These are phyloP conservation scores for Pongo pygmaeus DNA, from an alignment of 2,113 vertebrate species.

Conservation along the genomic window DNA sequence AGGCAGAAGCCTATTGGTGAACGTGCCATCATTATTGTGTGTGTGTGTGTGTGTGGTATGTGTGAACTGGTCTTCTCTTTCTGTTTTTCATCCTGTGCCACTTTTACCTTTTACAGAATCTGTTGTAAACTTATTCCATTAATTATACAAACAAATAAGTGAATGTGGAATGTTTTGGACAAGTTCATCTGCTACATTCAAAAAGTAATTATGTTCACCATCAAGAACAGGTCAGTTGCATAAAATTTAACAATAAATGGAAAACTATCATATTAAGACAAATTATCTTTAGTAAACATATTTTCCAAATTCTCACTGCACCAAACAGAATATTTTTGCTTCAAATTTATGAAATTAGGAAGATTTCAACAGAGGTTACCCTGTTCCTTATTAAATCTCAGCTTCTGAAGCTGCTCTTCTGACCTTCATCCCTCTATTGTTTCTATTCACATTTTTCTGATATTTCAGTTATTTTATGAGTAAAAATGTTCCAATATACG, in stretches of 20 bases:
- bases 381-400: not conserved
- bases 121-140: not conserved
- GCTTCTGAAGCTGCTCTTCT: not conserved
- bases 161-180: not conserved
- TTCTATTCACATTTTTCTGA: not conserved
- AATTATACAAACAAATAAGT: not conserved
- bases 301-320: not conserved
- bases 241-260: not conserved
- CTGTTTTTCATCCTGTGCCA: not conserved
- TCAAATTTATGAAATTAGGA: not conserved
- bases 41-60: not conserved
- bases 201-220: not conserved
- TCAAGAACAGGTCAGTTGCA: not conserved
- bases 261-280: not conserved
- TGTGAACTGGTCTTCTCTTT: not conserved
- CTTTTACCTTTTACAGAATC: not conserved
- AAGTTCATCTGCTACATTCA: not conserved
- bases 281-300: not conserved
- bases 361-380: not conserved
- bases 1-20: not conserved
- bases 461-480: slow-evolving; percentile 39
- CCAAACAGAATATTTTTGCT: not conserved
- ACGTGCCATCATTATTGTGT: not conserved
- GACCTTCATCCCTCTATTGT: not conserved
- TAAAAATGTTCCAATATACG: slow-evolving; percentile 37